Percentiles rank a stretch among this genome's conserved stretches.
These are phyloP conservation scores for Scyliorhinus canicula DNA, from an alignment of 2,797 vertebrate genomes.

Conservation along the genomic window DNA sequence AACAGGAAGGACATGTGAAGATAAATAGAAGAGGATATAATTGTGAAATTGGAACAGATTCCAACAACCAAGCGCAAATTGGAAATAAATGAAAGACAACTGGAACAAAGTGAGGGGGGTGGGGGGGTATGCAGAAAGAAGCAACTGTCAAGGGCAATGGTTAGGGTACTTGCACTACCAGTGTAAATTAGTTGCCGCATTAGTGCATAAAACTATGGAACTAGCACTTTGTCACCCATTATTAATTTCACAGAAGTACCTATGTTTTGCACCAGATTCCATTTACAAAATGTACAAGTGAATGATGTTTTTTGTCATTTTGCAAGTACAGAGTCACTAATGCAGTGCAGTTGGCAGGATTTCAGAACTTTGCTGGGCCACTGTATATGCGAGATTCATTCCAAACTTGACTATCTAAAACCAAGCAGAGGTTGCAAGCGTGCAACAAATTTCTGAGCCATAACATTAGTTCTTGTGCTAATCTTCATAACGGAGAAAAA, in stretches of 20 bases:
- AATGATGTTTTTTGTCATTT: neutral
- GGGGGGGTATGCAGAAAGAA: neutral
- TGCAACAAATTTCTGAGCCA: no score
- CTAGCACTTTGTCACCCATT: neutral
- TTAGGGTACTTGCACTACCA: neutral
- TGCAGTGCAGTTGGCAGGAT: neutral
- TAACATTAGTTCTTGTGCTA: constrained; percentile 3
- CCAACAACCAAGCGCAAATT: neutral
- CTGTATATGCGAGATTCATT: neutral
- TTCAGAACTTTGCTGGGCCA: neutral
- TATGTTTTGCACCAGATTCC: neutral
- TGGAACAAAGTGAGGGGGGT: no score
- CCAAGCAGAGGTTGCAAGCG: neutral
- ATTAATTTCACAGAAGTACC: neutral
- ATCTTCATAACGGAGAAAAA: neutral
- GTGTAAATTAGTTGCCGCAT: neutral
- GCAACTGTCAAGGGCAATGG: neutral
- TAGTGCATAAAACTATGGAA: neutral
- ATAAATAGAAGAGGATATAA: neutral
- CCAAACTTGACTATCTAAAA: neutral
- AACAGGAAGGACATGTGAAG: neutral
- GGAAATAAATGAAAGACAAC: neutral
- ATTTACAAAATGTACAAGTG: neutral
- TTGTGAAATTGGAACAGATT: neutral
- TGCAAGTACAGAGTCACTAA: neutral